These are phyloP conservation scores for Pseudomyrmex pallidus DNA, from an alignment of 1,140 invertebrate genomes.

Conservation along the genomic window DNA sequence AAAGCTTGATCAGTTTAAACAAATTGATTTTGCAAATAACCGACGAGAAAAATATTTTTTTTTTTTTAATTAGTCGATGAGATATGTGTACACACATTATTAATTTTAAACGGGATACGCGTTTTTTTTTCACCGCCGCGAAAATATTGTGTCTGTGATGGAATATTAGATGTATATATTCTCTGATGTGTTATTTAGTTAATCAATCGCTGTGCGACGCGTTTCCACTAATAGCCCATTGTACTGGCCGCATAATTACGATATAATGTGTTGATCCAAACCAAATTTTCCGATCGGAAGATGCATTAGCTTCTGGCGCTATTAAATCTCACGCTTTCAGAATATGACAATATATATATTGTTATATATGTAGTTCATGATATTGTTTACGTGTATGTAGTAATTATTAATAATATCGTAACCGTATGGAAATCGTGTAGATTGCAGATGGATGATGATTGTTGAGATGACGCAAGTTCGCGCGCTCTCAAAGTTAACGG, in stretches of 20 bases:
- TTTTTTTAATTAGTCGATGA: too few species aligned
- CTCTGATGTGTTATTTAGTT: background rate
- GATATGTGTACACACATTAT: too few species aligned
- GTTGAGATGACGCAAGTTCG: slow-evolving; percentile 19
- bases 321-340: slow-evolving; percentile 31
- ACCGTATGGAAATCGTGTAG: too few species aligned
- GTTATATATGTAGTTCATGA: too few species aligned
- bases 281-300: slow-evolving; percentile 46
- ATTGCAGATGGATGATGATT: background rate
- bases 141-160: background rate
- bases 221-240: slow-evolving; percentile 52
- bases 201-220: slow-evolving; percentile 19
- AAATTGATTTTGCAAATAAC: too few species aligned
- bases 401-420: slow-evolving; percentile 12
- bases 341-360: too few species aligned
- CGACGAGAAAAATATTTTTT: too few species aligned
- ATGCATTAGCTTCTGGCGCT: slow-evolving; percentile 23
- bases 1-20: too few species aligned
- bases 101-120: background rate
- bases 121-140: background rate
- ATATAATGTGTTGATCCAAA: slow-evolving; percentile 53
- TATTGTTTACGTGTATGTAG: too few species aligned
- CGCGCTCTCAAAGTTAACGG: background rate
- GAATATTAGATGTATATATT: slow-evolving; percentile 35
- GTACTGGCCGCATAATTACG: slow-evolving; percentile 39